Evolutionary conservation across 2,888 invertebrate genomes (phyloP).

Genomic region (Napeogenes inachia): DNA sequence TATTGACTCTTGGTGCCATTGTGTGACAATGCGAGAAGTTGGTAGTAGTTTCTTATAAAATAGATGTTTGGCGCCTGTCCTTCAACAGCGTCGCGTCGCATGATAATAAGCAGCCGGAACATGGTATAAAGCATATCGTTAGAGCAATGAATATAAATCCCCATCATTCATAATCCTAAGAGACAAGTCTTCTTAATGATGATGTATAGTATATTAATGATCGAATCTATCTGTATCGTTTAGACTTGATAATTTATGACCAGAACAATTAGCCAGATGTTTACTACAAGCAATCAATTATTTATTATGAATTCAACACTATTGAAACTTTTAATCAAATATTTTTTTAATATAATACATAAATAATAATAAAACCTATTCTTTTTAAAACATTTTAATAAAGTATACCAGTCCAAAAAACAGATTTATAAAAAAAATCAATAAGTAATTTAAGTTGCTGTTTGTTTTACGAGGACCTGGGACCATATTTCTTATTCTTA

Average conservation of each 20-base stretch:
- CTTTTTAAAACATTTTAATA: too few relatives aligned
- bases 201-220: conserved; percentile 29
- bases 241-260: conserved; percentile 12
- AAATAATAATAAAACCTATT: too few relatives aligned
- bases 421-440: conserved; percentile 7
- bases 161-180: conserved; percentile 25
- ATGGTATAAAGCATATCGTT: conserved; percentile 9
- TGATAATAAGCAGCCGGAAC: conserved; percentile 7
- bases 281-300: background rate
- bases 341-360: too few relatives aligned
- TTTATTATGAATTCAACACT: background rate
- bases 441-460: conserved; percentile 20
- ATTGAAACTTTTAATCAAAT: too few relatives aligned
- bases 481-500: conserved; percentile 34
- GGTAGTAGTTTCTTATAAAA: conserved; percentile 36
- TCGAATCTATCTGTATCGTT: conserved; percentile 18
- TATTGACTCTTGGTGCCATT: conserved; percentile 54
- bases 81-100: conserved; percentile 13
- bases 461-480: conserved; percentile 24
- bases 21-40: conserved; percentile 42
- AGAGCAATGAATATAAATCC: conserved; percentile 22
- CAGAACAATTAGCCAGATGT: conserved; percentile 9
- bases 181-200: conserved; percentile 26
- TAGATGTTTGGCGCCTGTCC: conserved; percentile 29
- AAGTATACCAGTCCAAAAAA: background rate